Conservation (phyloP, 2,797 vertebrate genomes). For the Rhynchonycteris naso region DNA sequence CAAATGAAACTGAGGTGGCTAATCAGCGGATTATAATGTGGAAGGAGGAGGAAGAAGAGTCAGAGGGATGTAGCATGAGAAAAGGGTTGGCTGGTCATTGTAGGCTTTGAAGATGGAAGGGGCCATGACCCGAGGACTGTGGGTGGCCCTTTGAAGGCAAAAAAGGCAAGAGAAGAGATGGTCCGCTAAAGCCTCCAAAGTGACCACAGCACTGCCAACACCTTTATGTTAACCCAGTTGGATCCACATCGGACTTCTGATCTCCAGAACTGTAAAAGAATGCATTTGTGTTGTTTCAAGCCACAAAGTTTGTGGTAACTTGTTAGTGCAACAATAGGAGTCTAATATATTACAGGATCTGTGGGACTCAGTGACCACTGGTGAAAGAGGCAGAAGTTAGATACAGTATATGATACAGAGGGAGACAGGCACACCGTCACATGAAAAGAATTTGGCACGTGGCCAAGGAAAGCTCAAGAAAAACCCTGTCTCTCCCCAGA, state of each 20-base stretch:
- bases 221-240: not conserved
- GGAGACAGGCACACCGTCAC: not conserved
- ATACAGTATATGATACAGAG: not conserved
- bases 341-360: not conserved
- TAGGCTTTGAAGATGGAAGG: not conserved
- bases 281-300: not conserved
- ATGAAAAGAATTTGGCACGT: not conserved
- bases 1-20: not conserved
- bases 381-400: not conserved
- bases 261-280: not conserved
- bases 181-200: not conserved
- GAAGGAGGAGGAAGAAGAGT: not conserved
- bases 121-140: rapidly evolving
- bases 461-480: not conserved
- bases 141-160: not conserved
- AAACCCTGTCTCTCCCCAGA: not conserved
- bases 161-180: not conserved
- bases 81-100: rapidly evolving
- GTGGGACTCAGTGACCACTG: not conserved
- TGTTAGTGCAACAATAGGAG: not conserved
- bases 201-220: rapidly evolving
- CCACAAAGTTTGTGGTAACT: not conserved
- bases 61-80: rapidly evolving
- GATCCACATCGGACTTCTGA: not conserved
- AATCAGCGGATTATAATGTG: not conserved